Evolutionary conservation across 35 echinoderm and acorn worm species (phyloP), one percentile per base, ranked within the genome.

Genomic region (Hemicentrotus pulcherrimus): DNA sequence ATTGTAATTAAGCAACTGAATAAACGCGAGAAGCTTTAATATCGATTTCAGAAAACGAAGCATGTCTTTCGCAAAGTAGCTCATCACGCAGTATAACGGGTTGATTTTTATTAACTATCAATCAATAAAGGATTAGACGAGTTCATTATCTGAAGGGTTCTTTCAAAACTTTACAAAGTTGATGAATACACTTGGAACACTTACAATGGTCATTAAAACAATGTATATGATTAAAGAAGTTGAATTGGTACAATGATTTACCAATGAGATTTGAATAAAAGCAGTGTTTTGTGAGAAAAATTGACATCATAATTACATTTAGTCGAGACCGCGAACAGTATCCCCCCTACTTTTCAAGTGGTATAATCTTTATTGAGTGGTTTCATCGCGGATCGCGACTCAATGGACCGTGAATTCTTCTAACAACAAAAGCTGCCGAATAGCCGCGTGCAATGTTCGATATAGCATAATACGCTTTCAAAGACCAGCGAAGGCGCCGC

Each of bases 81-180:
- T 55, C 50, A n/a, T 22, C 65, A n/a, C n/a, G 65, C 65, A 0
- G 50, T 41, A 41, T 55, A 55, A 55, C 50, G 15, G 65, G 65
- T 78, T 78, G 65, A 78, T 78, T 78, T 78, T 78, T n/a, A 78
- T 6, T 8, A 78, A 7, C 65, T 59, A 59, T 16, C 65, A 78
- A 78, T 78, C 65, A 78, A 78, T 78, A 78, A 78, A 30, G 65
- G 65, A 78, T 78, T 78, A 78, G 65, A 78, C 65, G 65, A 78
- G 65, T 78, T 78, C 65, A 78, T 78, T n/a, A 78, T 22, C 22
- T 78, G 6, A n/a, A 22, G 22, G 65, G 65, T 28, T 28, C 65
- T 78, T 78, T 78, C 65, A 78, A 78, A 78, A 78, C 65, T 78
- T 78, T 78, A 15, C 19, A 78, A 78, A 78, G 65, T 78, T 28